phyloP scores from a whole-genome alignment of 2,113 vertebrate genomes.

The human region DNA sequence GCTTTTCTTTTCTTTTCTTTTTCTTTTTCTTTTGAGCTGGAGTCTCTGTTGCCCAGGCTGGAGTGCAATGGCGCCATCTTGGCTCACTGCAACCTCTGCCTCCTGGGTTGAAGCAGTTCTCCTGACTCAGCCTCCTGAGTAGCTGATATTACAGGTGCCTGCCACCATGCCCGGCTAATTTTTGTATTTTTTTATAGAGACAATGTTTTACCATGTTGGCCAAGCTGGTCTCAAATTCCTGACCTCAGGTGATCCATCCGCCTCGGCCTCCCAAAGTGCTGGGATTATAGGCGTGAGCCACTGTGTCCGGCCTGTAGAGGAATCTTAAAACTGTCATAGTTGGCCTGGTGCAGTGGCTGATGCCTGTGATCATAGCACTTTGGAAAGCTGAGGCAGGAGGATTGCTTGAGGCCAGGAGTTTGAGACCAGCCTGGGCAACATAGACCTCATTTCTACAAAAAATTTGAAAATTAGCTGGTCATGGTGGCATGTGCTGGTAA shows the following conservation, averaged over 20 bases:
- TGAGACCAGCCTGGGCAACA: too few species aligned
- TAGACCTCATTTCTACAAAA: too few species aligned
- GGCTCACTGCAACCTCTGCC: neutral
- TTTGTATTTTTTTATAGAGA: neutral
- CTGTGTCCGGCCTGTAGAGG: neutral
- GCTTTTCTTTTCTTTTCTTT: neutral
- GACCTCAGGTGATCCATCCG: neutral
- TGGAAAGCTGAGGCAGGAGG: too few species aligned
- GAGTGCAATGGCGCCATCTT: neutral
- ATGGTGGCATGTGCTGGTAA: too few species aligned
- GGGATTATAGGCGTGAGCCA: neutral
- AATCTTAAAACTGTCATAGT: conserved; percentile 14
- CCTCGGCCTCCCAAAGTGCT: neutral
- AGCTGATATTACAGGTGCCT: neutral
- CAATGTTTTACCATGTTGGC: neutral
- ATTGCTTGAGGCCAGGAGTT: too few species aligned
- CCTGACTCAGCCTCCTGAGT: neutral
- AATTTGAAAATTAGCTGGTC: too few species aligned
- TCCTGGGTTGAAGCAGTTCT: neutral
- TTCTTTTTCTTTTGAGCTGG: neutral
- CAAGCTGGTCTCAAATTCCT: neutral
- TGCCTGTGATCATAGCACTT: too few species aligned
- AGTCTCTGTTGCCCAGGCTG: neutral
- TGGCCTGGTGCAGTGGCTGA: too few species aligned
- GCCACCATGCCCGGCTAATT: neutral